Base-by-base conservation (phyloP, 2,888 invertebrate genomes). In the Rhogogaster chlorosoma region DNA sequence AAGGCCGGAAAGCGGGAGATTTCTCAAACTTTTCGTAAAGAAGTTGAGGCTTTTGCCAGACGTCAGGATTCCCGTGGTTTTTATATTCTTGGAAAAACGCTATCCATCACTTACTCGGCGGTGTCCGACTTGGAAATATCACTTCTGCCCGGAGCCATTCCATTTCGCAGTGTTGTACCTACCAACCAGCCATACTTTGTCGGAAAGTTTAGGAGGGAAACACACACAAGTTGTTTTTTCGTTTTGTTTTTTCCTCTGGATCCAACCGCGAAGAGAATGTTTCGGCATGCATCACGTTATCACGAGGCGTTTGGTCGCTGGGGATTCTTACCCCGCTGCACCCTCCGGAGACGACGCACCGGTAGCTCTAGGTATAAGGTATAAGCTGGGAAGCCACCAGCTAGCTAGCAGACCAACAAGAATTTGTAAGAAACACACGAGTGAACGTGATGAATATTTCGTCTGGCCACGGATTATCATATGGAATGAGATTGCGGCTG, bases 41-140 rank as follows among this genome's bases (percentile, higher is more conserved):
- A 29, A 38, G 29, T 29, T 53, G 77, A 49, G 29, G 29, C 53
- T 10, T 32, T 12, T 49, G 77, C 29, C 77, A 29, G 53, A 4
- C 49, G 49, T 29, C 49, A 53, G 18, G 53, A 49, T 77, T 38
- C 45, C 1, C 83, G 45, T 29, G 53, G 67, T 92, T 92, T 92
- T 92, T 91, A 92, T 91, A 92, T 92, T 92, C 29, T 67, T 87
- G 87, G 87, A 91, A 83, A 83, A 83, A 70, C 67, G 67, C 92
- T 88, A 93, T 93, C 91, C 92, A 93, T 93, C 93, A 93, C 92
- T 93, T 93, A 93, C 92, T 89, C 89, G 88, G 42, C 83, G 64
- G 38, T 88, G 91, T 91, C 90, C 91, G 90, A 91, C 88, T 90
- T 89, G 88, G 89, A 91, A 91, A 91, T 92, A 92, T 90, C 91